Base-by-base conservation (phyloP, 1,140 invertebrate genomes). In the Conopomorpha cramerella region DNA sequence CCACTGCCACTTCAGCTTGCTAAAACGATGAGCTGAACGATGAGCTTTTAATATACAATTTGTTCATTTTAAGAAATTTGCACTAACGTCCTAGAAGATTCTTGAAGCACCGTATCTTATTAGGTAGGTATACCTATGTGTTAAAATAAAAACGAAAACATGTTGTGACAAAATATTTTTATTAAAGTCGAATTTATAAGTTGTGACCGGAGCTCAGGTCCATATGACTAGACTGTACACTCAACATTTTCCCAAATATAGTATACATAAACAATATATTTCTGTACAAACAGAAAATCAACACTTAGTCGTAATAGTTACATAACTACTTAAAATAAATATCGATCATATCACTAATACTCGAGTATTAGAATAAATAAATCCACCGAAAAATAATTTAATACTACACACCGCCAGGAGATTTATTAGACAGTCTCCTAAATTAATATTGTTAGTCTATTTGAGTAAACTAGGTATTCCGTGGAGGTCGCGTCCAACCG, bases 361-460 rank as follows among this genome's bases (percentile, higher is more conserved):
- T 72, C 71, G 71, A 76, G 71, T 71, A 74, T 74, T 74, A 70
- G 63, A 74, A 59, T 49, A 52, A 59, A 56, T 59, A 67, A 65
- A 71, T 63, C 43, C 65, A 72, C 56, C 62, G 55, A 70, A 71
- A 67, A 66, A 68, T 34, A 25, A 8, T n/a, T n/a, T 66, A 58
- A 61, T 59, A 55, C 55, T 49, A 62, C 64, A 71, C 65, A 63
- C 61, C 58, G 55, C 53, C 46, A 51, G 53, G 63, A 62, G 50
- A 45, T 51, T 58, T 49, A 61, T 43, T 37, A 30, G 11, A 12
- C 18, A 37, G 27, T 41, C 36, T 52, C 49, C 60, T 66, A 64
- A 48, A 53, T 61, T 63, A 68, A 50, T 61, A 63, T 56, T 59
- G 71, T 76, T 72, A 71, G 65, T 71, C 59, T 64, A n/a, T n/a